phyloP scores from a whole-genome alignment of 2,113 vertebrate genomes.

The Micronisus gabar region DNA sequence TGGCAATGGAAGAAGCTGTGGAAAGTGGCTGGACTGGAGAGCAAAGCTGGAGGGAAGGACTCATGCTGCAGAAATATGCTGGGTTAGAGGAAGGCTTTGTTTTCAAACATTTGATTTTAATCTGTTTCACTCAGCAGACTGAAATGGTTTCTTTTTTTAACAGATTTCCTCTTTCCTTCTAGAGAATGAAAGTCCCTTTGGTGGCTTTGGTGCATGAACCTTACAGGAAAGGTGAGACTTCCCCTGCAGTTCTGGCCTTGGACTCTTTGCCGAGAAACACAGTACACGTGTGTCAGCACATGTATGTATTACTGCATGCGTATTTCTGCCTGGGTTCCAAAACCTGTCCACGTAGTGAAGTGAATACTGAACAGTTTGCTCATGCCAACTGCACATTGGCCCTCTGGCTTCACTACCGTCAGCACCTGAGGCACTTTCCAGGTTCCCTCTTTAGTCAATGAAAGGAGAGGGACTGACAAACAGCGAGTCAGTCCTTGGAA shows the following conservation, averaged over 20 bases:
- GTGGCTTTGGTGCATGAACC: background rate
- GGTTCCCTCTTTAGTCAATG: background rate
- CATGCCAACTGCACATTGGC: background rate
- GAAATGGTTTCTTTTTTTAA: background rate
- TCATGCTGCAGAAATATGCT: background rate
- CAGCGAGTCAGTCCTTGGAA: background rate
- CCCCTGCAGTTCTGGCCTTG: background rate
- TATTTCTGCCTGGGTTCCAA: background rate
- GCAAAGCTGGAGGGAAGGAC: background rate
- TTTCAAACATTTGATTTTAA: background rate
- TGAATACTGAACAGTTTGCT: background rate
- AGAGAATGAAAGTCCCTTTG: background rate
- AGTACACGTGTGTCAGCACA: background rate
- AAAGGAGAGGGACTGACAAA: background rate
- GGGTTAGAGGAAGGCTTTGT: background rate
- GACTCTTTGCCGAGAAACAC: background rate
- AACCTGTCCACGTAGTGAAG: background rate
- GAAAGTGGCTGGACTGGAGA: background rate
- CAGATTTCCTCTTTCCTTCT: background rate
- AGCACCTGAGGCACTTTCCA: background rate
- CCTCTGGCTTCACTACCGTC: background rate
- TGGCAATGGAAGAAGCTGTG: background rate
- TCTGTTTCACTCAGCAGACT: background rate
- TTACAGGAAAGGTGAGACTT: background rate
- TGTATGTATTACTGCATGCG: rapidly evolving